Evolutionary conservation across 2,797 vertebrate genomes (phyloP), one percentile per base, ranked within the genome.

Genomic region (Moxostoma hubbsi): DNA sequence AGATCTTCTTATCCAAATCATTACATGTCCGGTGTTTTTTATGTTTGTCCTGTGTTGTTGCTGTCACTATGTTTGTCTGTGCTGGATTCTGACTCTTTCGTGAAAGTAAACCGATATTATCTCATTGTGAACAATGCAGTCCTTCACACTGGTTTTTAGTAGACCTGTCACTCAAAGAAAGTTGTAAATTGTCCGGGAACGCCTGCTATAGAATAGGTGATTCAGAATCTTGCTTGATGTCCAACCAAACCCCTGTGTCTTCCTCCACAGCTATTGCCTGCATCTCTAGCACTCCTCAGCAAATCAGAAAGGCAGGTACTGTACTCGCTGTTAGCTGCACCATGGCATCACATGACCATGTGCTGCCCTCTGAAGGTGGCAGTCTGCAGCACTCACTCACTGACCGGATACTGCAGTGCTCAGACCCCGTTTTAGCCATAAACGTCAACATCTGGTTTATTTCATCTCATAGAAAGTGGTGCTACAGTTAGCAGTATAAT

Each of bases 241-340:
- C 72, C 71, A 67, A 73, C 12, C 49, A 36, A 49, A 70, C 53
- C 77, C 65, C 51, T 75, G 87, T 82, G 87, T 88, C 85, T 93
- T 92, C 89, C 84, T 93, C 91, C 92, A 86, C 93, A 94, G 93
- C 90, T 91, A 4, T 89, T 94, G 77, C 91, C 89, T 5, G 90
- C 90, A 84, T 93, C 91, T 88, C 89, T 94, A 87, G 86, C 87
- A 88, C 93, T 91, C 86, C 81, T 89, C 86, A 84, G 87, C 91
- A 91, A 90, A 95, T 92, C 89, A 88, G 87, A 92, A 90, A 94
- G 93, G 91, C 93, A 94, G 93, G 93, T 93, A 91, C 93, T 92
- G 92, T 93, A 90, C 84, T 46, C 73, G 65, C 67, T 83, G 75
- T 83, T 78, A 76, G 79, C 83, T 82, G 85, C 47, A 66, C 76